These are phyloP conservation scores for Lepidocolaptes lacrymiger DNA, from an alignment of 2,797 vertebrate genomes.

Conservation along the genomic window DNA sequence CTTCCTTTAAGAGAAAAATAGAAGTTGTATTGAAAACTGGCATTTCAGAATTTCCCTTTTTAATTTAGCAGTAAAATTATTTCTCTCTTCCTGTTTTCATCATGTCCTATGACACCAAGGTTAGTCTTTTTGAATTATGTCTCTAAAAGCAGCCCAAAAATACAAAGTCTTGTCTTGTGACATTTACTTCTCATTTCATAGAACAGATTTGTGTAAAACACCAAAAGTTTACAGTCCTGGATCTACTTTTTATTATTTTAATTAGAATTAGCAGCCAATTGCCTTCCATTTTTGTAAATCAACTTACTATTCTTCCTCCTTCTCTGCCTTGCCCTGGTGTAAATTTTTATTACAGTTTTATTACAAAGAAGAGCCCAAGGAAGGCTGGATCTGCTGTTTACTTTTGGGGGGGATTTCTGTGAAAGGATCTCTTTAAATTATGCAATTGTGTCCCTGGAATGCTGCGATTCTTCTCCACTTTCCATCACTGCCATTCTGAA, in stretches of 20 bases:
- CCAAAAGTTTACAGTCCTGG: not conserved
- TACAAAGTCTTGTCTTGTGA: not conserved
- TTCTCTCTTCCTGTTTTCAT: not conserved
- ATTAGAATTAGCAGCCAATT: not conserved
- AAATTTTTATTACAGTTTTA: not conserved
- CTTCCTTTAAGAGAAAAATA: not conserved
- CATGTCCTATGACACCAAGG: not conserved
- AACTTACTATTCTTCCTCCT: not conserved
- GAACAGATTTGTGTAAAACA: not conserved
- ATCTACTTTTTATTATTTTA: not conserved
- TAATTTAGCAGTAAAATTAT: not conserved
- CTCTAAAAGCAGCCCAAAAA: not conserved
- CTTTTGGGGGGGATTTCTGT: not conserved
- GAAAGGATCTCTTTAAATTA: not conserved
- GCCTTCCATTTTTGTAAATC: not conserved
- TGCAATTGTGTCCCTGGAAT: not conserved
- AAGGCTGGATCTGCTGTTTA: not conserved
- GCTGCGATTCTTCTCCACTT: not conserved
- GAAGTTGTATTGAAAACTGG: not conserved
- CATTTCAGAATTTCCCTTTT: not conserved
- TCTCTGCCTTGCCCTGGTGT: not conserved
- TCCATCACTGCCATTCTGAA: not conserved
- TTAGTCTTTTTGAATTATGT: not conserved
- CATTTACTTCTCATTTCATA: not conserved
- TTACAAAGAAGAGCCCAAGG: not conserved